These are phyloP conservation scores for Leptodirus hochenwartii DNA, from an alignment of 2,888 invertebrate species.

Conservation along the genomic window DNA sequence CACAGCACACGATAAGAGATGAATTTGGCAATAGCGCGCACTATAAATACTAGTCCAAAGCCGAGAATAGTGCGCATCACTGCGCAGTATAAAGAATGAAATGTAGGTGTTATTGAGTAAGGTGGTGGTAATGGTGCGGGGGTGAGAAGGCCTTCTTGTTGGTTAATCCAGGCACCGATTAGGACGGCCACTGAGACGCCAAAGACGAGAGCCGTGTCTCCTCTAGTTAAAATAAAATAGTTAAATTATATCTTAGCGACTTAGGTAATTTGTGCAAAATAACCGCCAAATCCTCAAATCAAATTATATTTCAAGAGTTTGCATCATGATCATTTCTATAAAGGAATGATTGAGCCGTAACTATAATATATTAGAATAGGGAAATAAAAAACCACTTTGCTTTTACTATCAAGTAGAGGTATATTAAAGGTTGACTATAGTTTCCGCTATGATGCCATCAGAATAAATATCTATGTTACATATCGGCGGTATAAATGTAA, in stretches of 20 bases:
- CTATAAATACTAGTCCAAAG: slow-evolving; percentile 51
- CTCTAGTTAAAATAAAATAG: slow-evolving; percentile 48
- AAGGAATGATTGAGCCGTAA: no score
- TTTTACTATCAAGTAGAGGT: no score
- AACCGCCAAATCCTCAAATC: slow-evolving; percentile 4
- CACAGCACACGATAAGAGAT: slow-evolving; percentile 51
- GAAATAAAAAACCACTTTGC: no score
- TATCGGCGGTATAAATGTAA: no score
- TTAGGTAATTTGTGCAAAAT: no score
- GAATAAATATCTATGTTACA: no score
- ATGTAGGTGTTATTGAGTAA: slow-evolving; percentile 63
- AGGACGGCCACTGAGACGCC: slow-evolving; percentile 65
- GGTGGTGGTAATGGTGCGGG: slow-evolving; percentile 38
- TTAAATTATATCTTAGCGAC: no score
- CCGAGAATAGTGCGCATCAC: slow-evolving; percentile 58
- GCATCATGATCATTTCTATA: no score
- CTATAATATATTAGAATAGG: no score
- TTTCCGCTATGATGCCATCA: no score
- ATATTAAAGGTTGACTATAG: no score
- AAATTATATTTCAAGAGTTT: no score
- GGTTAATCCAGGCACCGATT: slow-evolving; percentile 70
- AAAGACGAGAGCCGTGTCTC: slow-evolving; percentile 77
- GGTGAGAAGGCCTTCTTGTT: slow-evolving; percentile 54
- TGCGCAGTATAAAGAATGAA: slow-evolving; percentile 46
- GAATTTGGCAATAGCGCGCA: slow-evolving; percentile 48